Evolutionary conservation across 2,797 vertebrate genomes (phyloP), one percentile per base, ranked within the genome.

Genomic region (Cuniculus paca): DNA sequence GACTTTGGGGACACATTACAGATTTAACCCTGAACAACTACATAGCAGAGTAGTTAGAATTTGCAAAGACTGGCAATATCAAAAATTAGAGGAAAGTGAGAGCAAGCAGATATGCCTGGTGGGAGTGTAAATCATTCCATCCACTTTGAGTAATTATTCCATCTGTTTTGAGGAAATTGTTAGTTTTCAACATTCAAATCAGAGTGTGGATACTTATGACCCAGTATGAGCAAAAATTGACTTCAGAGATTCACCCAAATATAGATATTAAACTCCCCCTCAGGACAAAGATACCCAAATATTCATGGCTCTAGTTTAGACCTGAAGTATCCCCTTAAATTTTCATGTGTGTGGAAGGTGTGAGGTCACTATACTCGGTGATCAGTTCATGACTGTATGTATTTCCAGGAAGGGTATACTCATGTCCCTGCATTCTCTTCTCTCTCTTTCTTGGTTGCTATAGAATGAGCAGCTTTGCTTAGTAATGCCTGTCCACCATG

Each of bases 351-450:
- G 36, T 70, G 68, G 20, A 70, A 70, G n/a, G 0, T 0, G 16
- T 34, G 0, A 9, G 36, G 4, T 1, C 1, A 9, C 20, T 24
- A 6, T 4, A 6, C 4, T 24, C 10, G 24, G 5, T 24, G 68
- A 72, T 6, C 20, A 42, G 20, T 13, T 72, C 36, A 26, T 24
- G 39, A 42, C 4, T 72, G 20, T 24, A 2, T 42, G 9, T 11
- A 24, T 2, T 39, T 1, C 5, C 70, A 42, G 11, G 39, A 26
- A 42, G 11, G 10, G 22, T 13, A 5, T 26, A 13, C 26, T 42
- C 22, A 0, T 6, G 3, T 72, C 20, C 4, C n/a, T 26, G 6
- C 24, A 20, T 24, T 4, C 36, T 42, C 36, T 22, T 42, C 20
- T 36, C n/a, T 72, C 10, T 42, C 22, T 2, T 42, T 72, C 70